Base-by-base conservation (phyloP, 2,113 vertebrate species). In the Pelvicachromis taeniatus region DNA sequence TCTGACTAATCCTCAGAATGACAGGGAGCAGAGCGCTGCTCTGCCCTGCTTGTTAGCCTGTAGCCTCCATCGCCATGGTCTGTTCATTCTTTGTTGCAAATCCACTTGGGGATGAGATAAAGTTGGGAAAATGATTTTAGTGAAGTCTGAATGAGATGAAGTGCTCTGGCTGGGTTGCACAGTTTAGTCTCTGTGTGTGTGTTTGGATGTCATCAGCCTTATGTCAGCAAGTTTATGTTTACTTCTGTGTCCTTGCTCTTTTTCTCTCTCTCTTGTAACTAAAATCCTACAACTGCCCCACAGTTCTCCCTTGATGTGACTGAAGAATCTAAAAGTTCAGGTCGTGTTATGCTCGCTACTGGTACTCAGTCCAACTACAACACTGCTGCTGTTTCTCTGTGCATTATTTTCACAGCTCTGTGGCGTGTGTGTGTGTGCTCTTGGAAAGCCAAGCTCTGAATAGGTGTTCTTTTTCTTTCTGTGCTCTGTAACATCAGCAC, bases 1-100 rank as follows among this genome's bases (percentile, higher is more conserved):
- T 89, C 68, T 45, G 54, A 80, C 88, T 88, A 88, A 84, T 90
- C 82, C 77, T 59, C 54, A 58, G 70, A 58, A 11, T 77, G 77
- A 84, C 89, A 82, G 85, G 68, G 53, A 83, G 85, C 58, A 65
- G 61, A 80, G 78, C 61, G 14, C 70, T 3, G 55, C 33, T 78
- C 58, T 77, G 33, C 56, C 56, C 42, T 5, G 35, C 13, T 82
- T 73, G 80, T 85, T 80, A 81, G 68, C 61, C 77, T 81, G 75
- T 65, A 38, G 42, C 82, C 4, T 65, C 50, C 45, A 38, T 84
- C 53, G 23, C 56, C 33, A 6, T 45, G 45, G 23, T 84, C 73
- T 53, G 38, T 48, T 82, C 53, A 38, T 52, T 77, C 56, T 53
- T 54, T 9, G 33, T 23, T 78, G 35, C 16, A 33, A 58, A 85